Percentiles rank a stretch among this genome's conserved stretches.
Conservation (phyloP, 1,140 invertebrate genomes). For the Phenacoccus solenopsis region DNA sequence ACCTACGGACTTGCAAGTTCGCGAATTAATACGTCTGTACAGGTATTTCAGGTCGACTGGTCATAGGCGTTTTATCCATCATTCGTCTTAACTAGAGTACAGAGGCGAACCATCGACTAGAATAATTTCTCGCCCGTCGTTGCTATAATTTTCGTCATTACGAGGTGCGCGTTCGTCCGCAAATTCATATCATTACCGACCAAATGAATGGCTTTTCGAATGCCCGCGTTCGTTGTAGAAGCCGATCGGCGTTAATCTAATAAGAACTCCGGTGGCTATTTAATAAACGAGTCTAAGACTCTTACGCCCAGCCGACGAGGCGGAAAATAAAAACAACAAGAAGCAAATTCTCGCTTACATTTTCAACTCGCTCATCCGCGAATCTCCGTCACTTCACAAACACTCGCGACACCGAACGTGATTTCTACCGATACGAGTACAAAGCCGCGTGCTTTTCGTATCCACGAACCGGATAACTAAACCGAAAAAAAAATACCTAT, state of each 20-base stretch:
- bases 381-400: not conserved
- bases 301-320: no score
- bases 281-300: not conserved
- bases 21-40: no score
- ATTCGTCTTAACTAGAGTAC: not conserved
- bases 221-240: not conserved
- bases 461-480: conserved; percentile 11
- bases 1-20: no score
- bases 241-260: not conserved
- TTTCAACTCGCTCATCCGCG: no score
- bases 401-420: not conserved
- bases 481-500: not conserved
- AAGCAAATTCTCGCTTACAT: no score
- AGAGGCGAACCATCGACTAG: not conserved
- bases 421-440: not conserved
- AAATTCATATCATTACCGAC: not conserved
- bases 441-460: not conserved
- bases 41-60: not conserved
- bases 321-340: no score
- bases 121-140: not conserved
- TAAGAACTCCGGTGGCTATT: not conserved
- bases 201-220: not conserved
- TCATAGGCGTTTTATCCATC: no score
- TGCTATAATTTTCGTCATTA: not conserved
- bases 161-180: not conserved